phyloP scores from a whole-genome alignment of 2,113 vertebrate genomes.

The Delphinus delphis region DNA sequence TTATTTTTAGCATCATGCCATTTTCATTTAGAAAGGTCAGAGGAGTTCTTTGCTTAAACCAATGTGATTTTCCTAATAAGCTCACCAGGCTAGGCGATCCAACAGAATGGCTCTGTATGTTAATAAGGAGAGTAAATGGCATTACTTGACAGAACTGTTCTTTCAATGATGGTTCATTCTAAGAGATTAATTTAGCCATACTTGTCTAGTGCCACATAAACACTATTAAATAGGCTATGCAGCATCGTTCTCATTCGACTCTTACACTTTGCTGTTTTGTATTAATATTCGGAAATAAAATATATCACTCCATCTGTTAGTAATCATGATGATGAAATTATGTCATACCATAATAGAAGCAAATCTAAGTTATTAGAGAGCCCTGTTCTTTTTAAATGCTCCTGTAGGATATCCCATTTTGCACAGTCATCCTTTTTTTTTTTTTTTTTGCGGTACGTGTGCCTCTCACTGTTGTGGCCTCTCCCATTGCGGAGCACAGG shows the following conservation, averaged over 20 bases:
- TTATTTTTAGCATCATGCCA: constrained; percentile 63
- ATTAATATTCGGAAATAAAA: constrained; percentile 39
- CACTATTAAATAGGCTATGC: background rate
- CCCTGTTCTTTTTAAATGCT: background rate
- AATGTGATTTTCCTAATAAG: constrained; percentile 78
- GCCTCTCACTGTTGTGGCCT: no score
- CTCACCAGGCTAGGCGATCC: constrained; percentile 72
- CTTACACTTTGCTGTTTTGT: background rate
- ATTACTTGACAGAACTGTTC: constrained; percentile 39
- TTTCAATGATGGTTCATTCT: constrained; percentile 38
- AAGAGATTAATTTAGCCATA: constrained; percentile 32
- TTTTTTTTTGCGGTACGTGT: no score
- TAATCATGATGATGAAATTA: constrained; percentile 24
- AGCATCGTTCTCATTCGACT: background rate
- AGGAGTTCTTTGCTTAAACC: constrained; percentile 76
- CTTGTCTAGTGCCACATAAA: background rate
- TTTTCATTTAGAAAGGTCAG: constrained; percentile 80
- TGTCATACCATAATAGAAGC: background rate
- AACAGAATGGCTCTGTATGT: background rate
- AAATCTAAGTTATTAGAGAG: background rate
- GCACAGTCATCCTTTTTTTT: background rate
- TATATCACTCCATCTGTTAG: background rate
- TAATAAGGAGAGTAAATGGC: constrained; percentile 62
- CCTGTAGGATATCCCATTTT: background rate
- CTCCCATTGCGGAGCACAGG: no score